Percentiles rank a stretch among this genome's conserved stretches.
These are phyloP conservation scores for Gobio gobio DNA, from an alignment of 2,113 vertebrate genomes.

Conservation along the genomic window DNA sequence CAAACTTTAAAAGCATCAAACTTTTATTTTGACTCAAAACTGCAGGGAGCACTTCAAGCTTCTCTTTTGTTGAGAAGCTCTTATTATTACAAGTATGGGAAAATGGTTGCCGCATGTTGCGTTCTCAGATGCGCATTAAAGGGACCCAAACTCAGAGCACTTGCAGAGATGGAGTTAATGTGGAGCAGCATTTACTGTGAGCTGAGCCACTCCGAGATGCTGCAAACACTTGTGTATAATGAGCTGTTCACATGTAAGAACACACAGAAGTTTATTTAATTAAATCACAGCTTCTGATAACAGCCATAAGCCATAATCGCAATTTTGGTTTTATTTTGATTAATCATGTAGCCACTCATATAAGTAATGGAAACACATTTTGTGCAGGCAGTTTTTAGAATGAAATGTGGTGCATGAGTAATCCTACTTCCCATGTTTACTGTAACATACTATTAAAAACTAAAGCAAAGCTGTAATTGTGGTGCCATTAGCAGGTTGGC, in stretches of 20 bases:
- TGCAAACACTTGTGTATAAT: too few relatives aligned
- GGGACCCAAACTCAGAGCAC: background rate
- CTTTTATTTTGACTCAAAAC: background rate
- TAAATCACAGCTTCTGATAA: background rate
- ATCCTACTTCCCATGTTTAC: background rate
- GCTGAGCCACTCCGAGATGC: background rate
- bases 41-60: background rate
- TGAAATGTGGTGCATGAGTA: background rate
- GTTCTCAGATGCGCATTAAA: background rate
- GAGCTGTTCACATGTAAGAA: background rate
- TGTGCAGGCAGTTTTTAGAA: background rate
- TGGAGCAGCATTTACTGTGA: background rate
- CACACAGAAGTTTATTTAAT: background rate
- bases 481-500: background rate
- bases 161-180: background rate
- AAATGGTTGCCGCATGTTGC: background rate
- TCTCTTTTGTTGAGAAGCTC: background rate
- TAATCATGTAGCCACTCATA: background rate
- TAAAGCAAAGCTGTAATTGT: slow-evolving; percentile 2
- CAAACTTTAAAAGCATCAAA: background rate
- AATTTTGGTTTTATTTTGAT: background rate
- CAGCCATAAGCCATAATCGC: background rate
- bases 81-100: background rate
- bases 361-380: background rate
- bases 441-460: background rate